Percentiles rank a stretch among this genome's conserved stretches.
These are phyloP conservation scores for Cerastoderma edule DNA, from an alignment of 2,888 invertebrate genomes.

Conservation along the genomic window DNA sequence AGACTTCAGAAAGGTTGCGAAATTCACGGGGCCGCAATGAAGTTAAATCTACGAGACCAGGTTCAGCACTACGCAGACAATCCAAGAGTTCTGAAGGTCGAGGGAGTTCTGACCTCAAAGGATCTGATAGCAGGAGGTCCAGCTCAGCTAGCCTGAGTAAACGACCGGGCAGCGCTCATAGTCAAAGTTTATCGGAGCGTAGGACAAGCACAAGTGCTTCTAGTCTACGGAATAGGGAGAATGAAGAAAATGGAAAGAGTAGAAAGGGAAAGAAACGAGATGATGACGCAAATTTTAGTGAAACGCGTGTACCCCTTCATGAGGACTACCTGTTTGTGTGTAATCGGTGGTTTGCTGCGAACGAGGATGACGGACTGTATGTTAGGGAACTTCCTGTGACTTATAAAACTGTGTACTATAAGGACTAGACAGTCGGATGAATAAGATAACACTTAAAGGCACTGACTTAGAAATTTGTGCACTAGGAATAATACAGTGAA, in stretches of 20 bases:
- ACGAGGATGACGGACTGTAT: constrained; percentile 77
- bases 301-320: constrained; percentile 68
- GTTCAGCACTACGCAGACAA: constrained; percentile 43
- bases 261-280: constrained; percentile 39
- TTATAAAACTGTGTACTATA: constrained; percentile 60
- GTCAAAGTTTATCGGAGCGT: constrained; percentile 27
- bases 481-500: too few relatives aligned
- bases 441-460: too few relatives aligned
- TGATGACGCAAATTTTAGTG: constrained; percentile 53
- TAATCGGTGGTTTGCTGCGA: constrained; percentile 77
- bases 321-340: constrained; percentile 78
- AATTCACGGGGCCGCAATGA: neutral
- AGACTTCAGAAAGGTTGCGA: neutral
- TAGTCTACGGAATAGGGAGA: constrained; percentile 33
- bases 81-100: constrained; percentile 3
- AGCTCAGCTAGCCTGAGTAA: constrained; percentile 25
- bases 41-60: constrained; percentile 26
- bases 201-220: constrained; percentile 55
- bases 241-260: constrained; percentile 2
- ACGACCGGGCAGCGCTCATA: constrained; percentile 17
- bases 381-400: constrained; percentile 66
- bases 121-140: constrained; percentile 13
- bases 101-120: constrained; percentile 7
- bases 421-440: too few relatives aligned
- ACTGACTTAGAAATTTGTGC: too few relatives aligned